Evolutionary conservation across 1,140 invertebrate species (phyloP).

Genomic region (Scylla paramamosain): DNA sequence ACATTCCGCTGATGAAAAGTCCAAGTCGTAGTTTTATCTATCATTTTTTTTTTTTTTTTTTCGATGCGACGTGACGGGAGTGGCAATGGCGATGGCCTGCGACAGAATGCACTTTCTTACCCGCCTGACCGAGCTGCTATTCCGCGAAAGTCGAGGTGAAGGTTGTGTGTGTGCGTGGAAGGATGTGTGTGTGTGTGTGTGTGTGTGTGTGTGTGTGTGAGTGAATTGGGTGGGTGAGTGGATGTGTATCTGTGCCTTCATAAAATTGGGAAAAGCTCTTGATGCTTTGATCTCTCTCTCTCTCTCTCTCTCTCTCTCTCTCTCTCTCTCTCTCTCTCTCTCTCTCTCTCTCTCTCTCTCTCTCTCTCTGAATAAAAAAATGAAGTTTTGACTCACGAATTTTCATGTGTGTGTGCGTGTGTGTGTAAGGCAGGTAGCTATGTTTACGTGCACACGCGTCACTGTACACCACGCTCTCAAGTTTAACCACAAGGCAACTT

Average conservation of each 20-base stretch:
- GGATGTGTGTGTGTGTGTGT: constrained; percentile 13
- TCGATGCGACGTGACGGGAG: no score
- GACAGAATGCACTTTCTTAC: no score
- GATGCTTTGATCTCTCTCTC: not conserved
- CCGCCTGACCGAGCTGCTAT: no score
- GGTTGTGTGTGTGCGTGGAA: not conserved
- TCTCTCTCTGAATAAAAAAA: no score
- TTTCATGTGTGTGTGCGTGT: constrained; percentile 17
- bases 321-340: no score
- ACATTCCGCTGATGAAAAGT: no score
- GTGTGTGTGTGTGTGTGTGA: constrained; percentile 31
- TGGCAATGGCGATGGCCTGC: no score
- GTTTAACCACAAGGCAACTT: not conserved
- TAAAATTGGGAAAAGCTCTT: no score
- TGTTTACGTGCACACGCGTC: not conserved
- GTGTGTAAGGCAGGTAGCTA: not conserved
- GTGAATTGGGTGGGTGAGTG: not conserved
- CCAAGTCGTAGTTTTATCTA: no score
- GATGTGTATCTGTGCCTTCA: not conserved
- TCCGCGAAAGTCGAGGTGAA: no score
- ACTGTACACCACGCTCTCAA: not conserved
- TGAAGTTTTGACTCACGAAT: not conserved
- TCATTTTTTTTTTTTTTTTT: no score
- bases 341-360: not conserved
- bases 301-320: not conserved